Evolutionary conservation across 2,797 vertebrate genomes (phyloP).

Genomic region (Enteromius radiatus): DNA sequence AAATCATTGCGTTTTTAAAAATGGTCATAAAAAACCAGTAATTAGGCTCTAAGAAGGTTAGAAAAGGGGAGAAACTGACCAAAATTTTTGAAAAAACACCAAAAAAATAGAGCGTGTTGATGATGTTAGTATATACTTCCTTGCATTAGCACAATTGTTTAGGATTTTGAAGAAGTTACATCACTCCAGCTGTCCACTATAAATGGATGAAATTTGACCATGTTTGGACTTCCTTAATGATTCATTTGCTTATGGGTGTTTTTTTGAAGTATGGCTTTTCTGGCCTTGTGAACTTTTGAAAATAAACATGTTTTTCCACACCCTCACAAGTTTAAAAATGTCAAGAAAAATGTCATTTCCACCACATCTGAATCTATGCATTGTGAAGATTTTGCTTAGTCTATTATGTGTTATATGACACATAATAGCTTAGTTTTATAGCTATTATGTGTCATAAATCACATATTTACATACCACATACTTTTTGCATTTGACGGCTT

Average conservation of each 20-base stretch:
- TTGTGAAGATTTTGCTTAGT: too few species aligned
- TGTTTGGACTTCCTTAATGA: neutral
- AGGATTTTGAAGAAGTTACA: neutral
- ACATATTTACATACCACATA: neutral
- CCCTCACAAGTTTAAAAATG: neutral
- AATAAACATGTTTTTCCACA: neutral
- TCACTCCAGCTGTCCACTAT: neutral
- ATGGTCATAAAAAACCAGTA: neutral
- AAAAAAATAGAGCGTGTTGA: neutral
- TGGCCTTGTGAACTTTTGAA: neutral
- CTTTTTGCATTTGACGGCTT: neutral
- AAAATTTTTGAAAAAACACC: neutral
- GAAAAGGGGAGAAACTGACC: neutral
- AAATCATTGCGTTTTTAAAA: constrained; percentile 17
- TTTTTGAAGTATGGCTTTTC: neutral
- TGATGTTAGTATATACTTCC: neutral
- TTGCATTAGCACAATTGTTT: neutral
- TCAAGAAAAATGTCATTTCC: neutral
- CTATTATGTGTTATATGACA: too few species aligned
- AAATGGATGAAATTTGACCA: neutral
- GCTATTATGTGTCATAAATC: neutral
- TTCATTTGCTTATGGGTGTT: neutral
- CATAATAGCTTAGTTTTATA: too few species aligned
- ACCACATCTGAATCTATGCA: neutral
- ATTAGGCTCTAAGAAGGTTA: neutral